Evolutionary conservation across 2,113 vertebrate species (phyloP).

Genomic region (Myocastor coypus): DNA sequence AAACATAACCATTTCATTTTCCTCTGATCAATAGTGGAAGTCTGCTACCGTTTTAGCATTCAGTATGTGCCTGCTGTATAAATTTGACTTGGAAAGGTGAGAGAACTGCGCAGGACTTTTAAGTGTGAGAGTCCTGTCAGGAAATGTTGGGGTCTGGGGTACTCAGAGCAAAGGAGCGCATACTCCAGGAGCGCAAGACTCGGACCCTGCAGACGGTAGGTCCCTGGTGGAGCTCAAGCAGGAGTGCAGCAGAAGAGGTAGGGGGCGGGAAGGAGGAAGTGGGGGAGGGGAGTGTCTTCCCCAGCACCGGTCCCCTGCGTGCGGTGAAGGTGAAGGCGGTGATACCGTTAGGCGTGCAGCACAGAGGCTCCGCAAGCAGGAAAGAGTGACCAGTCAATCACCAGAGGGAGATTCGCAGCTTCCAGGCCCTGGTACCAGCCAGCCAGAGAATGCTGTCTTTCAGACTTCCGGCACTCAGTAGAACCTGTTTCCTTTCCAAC

Average conservation of each 20-base stretch:
- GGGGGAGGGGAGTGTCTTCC: background rate
- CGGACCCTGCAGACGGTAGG: background rate
- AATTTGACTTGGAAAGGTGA: background rate
- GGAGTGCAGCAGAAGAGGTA: background rate
- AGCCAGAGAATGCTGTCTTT: background rate
- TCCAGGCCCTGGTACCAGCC: background rate
- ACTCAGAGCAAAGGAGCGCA: background rate
- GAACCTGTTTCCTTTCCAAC: background rate
- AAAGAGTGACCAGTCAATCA: background rate
- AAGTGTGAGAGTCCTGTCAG: background rate
- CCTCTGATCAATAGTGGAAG: background rate
- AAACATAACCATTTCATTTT: background rate
- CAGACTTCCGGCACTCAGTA: background rate
- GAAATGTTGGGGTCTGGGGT: background rate
- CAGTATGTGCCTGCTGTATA: constrained; percentile 14
- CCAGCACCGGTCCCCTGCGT: too few relatives aligned
- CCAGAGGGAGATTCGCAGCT: background rate
- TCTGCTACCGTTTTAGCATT: background rate
- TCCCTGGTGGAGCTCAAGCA: too few relatives aligned
- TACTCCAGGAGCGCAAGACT: background rate
- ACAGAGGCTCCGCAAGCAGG: too few relatives aligned
- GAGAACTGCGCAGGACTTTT: background rate
- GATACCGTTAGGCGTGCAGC: background rate
- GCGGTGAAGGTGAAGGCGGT: background rate
- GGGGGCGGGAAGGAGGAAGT: background rate